Evolutionary conservation across 2,888 invertebrate species (phyloP).

Genomic region (Sinhomidia bicolor): DNA sequence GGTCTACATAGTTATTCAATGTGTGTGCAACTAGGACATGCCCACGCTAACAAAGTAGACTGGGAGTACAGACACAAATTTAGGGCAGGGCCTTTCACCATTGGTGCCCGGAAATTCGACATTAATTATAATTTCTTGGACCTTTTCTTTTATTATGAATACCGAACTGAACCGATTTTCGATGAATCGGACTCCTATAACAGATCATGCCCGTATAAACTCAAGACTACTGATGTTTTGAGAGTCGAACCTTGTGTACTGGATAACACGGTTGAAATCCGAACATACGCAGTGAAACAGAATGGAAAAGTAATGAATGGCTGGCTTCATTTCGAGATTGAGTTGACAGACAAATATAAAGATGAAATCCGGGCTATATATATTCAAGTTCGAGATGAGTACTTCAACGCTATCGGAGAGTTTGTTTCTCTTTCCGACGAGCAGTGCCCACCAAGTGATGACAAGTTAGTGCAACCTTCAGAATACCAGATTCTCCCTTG

Average conservation of each 20-base stretch:
- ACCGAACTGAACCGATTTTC: not conserved
- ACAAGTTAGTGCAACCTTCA: not conserved
- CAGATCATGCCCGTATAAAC: too few relatives aligned
- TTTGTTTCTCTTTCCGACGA: constrained; percentile 26
- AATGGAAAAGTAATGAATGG: constrained; percentile 1
- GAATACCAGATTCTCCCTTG: constrained; percentile 19
- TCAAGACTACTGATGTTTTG: not conserved
- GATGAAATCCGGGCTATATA: constrained; percentile 13
- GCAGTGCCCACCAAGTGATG: not conserved
- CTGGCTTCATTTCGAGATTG: constrained; percentile 47
- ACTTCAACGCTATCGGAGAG: constrained; percentile 49
- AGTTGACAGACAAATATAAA: not conserved
- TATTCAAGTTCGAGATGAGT: constrained; percentile 44
- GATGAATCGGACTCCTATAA: not conserved
- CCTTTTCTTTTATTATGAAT: not conserved
- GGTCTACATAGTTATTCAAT: too few relatives aligned
- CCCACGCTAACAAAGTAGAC: too few relatives aligned
- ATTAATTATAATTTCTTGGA: not conserved
- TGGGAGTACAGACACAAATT: too few relatives aligned
- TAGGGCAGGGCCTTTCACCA: not conserved
- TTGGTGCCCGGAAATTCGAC: not conserved
- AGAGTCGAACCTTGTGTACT: not conserved
- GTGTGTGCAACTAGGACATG: too few relatives aligned
- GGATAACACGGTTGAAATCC: not conserved
- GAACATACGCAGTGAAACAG: not conserved